These are phyloP conservation scores for Polypterus senegalus DNA, from an alignment of 2,113 vertebrate genomes.

Conservation along the genomic window DNA sequence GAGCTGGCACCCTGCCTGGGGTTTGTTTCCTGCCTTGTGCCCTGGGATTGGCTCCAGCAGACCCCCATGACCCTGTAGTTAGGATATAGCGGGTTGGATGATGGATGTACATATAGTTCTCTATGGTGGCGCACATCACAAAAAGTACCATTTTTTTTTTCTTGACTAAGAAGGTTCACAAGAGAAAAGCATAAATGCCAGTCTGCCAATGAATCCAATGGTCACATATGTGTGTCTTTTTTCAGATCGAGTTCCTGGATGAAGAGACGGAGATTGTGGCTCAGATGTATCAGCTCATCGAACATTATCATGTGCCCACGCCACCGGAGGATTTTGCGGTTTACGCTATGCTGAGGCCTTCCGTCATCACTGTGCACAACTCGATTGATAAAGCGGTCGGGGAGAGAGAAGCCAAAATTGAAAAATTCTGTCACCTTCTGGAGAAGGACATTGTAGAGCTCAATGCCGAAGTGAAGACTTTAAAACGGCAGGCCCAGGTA, in stretches of 20 bases:
- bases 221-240: neutral
- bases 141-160: too few relatives aligned
- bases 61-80: too few relatives aligned
- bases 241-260: slow-evolving; percentile 57
- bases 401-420: slow-evolving; percentile 42
- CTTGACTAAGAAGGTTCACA: too few relatives aligned
- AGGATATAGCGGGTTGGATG: too few relatives aligned
- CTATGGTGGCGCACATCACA: too few relatives aligned
- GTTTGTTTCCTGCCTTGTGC: too few relatives aligned
- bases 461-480: slow-evolving; percentile 43
- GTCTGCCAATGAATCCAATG: too few relatives aligned
- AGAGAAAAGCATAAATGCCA: too few relatives aligned
- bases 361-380: slow-evolving; percentile 38
- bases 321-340: slow-evolving; percentile 61
- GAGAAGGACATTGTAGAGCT: slow-evolving; percentile 54
- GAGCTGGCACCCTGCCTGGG: too few relatives aligned
- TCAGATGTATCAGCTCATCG: slow-evolving; percentile 66
- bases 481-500: slow-evolving; percentile 54
- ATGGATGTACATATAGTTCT: too few relatives aligned
- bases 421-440: slow-evolving; percentile 51
- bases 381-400: slow-evolving; percentile 45
- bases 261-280: slow-evolving; percentile 48
- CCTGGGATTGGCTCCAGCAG: too few relatives aligned
- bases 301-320: slow-evolving; percentile 46
- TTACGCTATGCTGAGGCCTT: slow-evolving; percentile 52